Conservation (phyloP, 2,888 invertebrate species). For the Xestoiulus laeticollis region DNA sequence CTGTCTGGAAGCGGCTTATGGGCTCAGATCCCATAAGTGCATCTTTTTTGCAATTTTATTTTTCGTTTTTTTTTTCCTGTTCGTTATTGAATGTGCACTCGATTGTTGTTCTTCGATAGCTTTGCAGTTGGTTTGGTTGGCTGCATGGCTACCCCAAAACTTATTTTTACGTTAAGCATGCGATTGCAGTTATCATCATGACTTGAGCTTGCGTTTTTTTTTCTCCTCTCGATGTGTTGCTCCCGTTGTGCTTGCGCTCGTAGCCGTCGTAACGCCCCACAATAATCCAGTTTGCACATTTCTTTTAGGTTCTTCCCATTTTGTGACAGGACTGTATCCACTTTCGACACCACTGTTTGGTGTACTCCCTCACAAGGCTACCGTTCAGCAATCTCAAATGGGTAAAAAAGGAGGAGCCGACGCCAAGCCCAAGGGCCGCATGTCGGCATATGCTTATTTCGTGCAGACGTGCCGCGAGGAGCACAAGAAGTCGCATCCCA, state of each 20-base stretch:
- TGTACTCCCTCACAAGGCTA: constrained; percentile 50
- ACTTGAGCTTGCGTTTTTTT: background rate
- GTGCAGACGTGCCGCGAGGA: constrained; percentile 99
- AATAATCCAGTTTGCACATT: background rate
- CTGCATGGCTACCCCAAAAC: background rate
- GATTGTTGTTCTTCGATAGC: background rate
- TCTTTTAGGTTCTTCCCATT: constrained; percentile 45
- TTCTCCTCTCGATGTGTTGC: background rate
- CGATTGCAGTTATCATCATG: too few species aligned
- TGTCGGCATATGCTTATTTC: constrained; percentile 97
- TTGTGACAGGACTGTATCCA: constrained; percentile 52
- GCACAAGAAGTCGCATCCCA: constrained; percentile 99
- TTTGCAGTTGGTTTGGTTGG: background rate
- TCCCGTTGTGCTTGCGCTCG: background rate
- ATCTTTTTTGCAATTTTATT: constrained; percentile 2
- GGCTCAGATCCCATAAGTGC: constrained; percentile 43
- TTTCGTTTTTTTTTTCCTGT: background rate
- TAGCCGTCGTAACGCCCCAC: background rate
- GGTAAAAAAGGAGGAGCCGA: constrained; percentile 69
- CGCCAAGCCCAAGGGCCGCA: constrained; percentile 89
- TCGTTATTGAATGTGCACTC: background rate
- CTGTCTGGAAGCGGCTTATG: constrained; percentile 52
- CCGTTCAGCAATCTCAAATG: constrained; percentile 57
- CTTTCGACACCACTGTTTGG: constrained; percentile 50
- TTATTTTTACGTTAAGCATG: too few species aligned